Percentiles rank a stretch among this genome's conserved stretches.
These are phyloP conservation scores for Drosophila buzzatii DNA, from an alignment of 2,888 invertebrate species.

Conservation along the genomic window DNA sequence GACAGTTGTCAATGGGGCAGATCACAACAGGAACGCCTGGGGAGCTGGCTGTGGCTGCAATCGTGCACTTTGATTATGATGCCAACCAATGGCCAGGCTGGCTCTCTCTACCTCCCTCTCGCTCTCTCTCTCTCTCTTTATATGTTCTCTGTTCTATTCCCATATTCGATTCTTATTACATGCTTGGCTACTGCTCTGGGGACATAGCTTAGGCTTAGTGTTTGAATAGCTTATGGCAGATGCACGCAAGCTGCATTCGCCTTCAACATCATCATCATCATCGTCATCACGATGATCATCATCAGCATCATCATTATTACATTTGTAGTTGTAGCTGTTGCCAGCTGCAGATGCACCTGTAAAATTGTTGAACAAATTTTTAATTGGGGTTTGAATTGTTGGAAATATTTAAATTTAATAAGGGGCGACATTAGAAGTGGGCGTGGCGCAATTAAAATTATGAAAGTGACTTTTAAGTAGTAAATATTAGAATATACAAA, in stretches of 20 bases:
- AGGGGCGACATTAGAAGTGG: background rate
- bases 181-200: constrained; percentile 38
- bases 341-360: constrained; percentile 33
- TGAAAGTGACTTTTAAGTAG: background rate
- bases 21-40: constrained; percentile 55
- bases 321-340: constrained; percentile 1
- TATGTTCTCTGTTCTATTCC: constrained; percentile 24
- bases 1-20: constrained; percentile 71
- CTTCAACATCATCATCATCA: constrained; percentile 44
- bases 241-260: constrained; percentile 66
- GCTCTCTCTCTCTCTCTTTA: too few relatives aligned
- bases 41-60: constrained; percentile 38
- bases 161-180: constrained; percentile 43
- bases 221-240: constrained; percentile 6
- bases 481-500: background rate
- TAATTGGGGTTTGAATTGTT: constrained; percentile 21
- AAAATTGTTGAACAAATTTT: constrained; percentile 17
- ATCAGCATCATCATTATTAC: constrained; percentile 4
- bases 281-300: constrained; percentile 33
- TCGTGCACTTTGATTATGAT: constrained; percentile 70
- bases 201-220: constrained; percentile 4
- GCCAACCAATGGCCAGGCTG: constrained; percentile 28
- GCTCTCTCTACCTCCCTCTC: too few relatives aligned
- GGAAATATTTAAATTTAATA: background rate
- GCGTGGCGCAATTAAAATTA: background rate